Base-by-base conservation (phyloP, 2,797 vertebrate genomes). In the Decapterus maruadsi region DNA sequence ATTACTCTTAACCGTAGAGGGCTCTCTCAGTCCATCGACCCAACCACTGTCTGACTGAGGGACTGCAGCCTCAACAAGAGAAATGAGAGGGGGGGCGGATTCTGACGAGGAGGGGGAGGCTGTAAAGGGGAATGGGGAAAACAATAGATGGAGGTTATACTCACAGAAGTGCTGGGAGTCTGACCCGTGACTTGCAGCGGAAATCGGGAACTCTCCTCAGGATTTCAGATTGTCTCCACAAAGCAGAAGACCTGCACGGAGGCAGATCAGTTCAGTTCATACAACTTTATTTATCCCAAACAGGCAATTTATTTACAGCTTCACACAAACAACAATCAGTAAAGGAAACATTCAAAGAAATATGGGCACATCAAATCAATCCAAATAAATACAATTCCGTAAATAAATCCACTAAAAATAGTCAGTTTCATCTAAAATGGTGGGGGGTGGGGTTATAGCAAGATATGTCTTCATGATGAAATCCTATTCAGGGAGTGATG, bases 1-100 rank as follows among this genome's bases (percentile, higher is more conserved):
- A 87, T 94, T 88, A 87, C 88, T 90, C 70, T 74, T 46, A 86
- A 81, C 45, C 31, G 11, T 67, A 54, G 57, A 66, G 63, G 38
- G 31, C 76, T 84, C 69, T 78, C 40, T 79, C 38, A 57, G 68
- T 84, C 71, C 71, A 76, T 74, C 48, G 59, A 87, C 80, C 69
- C 63, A 60, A 65, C 75, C 16, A 34, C 64, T 82, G 77, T 71
- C 45, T 63, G 76, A 75, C 45, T 63, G 79, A 69, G 65, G 66
- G 68, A 75, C 72, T 77, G 72, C 57, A 69, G 43, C 69, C 45
- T 62, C 61, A 26, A 5, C n/a, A 65, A 22, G 64, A 85, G 61
- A 80, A 89, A 80, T 60, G 38, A 80, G 63, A 69, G 40, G 36
- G 31, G 31, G 54, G 48, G 62, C 4, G 3, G 16, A 26, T 31